Conservation (phyloP, 2,888 invertebrate species). For the Ecdyonurus torrentis region DNA sequence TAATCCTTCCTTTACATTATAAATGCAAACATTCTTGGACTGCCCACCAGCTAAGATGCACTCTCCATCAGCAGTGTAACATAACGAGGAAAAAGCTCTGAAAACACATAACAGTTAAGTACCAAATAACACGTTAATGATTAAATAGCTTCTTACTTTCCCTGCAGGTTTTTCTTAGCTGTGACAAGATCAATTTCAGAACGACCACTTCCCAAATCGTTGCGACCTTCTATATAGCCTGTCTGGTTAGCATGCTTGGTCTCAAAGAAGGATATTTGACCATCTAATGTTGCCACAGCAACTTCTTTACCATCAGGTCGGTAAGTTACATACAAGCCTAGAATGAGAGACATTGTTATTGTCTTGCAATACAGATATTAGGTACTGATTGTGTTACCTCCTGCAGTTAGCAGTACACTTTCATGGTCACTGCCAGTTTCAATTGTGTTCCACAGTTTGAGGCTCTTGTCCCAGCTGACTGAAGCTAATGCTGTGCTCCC, state of each 20-base stretch:
- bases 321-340: conserved; percentile 64
- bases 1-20: conserved; percentile 65
- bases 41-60: conserved; percentile 84
- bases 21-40: conserved; percentile 89
- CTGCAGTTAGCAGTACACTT: conserved; percentile 56
- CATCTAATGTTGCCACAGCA: conserved; percentile 82
- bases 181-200: conserved; percentile 72
- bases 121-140: no score
- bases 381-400: conserved; percentile 32
- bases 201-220: conserved; percentile 75
- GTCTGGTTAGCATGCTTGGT: conserved; percentile 50
- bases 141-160: no score
- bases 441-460: conserved; percentile 83
- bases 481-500: conserved; percentile 64
- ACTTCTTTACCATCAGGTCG: conserved; percentile 85
- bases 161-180: conserved; percentile 63
- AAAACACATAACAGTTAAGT: no score
- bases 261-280: conserved; percentile 68
- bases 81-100: conserved; percentile 79
- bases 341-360: not conserved
- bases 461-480: conserved; percentile 88
- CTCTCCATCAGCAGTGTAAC: conserved; percentile 87
- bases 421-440: conserved; percentile 67
- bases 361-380: not conserved
- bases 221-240: conserved; percentile 69